These are phyloP conservation scores for Lordiphosa fenestrarum DNA, from an alignment of 2,888 invertebrate genomes.

Conservation along the genomic window DNA sequence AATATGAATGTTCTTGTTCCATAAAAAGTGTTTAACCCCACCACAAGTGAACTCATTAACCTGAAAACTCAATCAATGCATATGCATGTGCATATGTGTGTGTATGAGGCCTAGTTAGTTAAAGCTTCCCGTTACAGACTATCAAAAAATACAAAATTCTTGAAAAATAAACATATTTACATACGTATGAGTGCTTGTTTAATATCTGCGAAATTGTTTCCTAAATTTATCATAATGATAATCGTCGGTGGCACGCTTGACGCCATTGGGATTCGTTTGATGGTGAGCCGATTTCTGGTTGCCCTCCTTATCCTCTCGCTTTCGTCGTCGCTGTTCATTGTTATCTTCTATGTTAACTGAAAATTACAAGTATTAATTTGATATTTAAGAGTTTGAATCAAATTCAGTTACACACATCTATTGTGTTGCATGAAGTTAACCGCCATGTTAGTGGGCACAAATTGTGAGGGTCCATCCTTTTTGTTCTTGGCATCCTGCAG, in stretches of 20 bases:
- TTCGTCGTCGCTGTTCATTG: slow-evolving; percentile 81
- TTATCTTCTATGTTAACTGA: slow-evolving; percentile 91
- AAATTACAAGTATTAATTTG: slow-evolving; percentile 42
- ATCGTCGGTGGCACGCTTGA: slow-evolving; percentile 97
- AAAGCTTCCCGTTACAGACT: too few species aligned
- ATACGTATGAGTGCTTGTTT: slow-evolving; percentile 48
- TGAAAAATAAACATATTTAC: too few species aligned
- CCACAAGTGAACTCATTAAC: too few species aligned
- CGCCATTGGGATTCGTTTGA: slow-evolving; percentile 83
- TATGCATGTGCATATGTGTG: too few species aligned
- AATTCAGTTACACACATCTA: slow-evolving; percentile 84
- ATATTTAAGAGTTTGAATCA: too few species aligned
- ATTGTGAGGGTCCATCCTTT: slow-evolving; percentile 95
- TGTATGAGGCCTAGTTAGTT: too few species aligned
- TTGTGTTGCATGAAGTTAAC: slow-evolving; percentile 99
- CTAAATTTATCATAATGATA: slow-evolving; percentile 98
- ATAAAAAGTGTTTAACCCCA: background rate
- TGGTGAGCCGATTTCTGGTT: slow-evolving; percentile 79
- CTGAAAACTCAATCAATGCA: too few species aligned
- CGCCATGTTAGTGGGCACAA: slow-evolving; percentile 98
- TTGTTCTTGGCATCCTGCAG: slow-evolving; percentile 94
- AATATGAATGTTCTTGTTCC: slow-evolving; percentile 1
- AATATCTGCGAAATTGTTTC: slow-evolving; percentile 95
- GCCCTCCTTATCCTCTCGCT: slow-evolving; percentile 68
- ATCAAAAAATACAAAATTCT: too few species aligned